Evolutionary conservation across 2,113 vertebrate species (phyloP), one percentile per base, ranked within the genome.

Genomic region (Tiliqua scincoides): DNA sequence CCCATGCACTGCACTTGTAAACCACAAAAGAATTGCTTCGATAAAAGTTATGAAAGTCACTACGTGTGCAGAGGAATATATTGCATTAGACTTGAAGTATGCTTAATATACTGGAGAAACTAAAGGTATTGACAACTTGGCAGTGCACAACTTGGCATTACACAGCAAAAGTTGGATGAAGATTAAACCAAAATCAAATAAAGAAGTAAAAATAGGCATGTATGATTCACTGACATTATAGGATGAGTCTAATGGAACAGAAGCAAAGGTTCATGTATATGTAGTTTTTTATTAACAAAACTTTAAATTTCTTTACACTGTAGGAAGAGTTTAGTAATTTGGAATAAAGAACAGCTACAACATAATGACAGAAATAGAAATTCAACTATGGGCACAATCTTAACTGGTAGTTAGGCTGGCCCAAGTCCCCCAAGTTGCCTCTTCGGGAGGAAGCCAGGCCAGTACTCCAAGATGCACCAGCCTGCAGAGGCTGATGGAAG

Each of bases 161-260:
- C 88, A 10, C 70, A 0, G 21, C 5, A 89, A 89, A 85, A 83
- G 70, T 6, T 76, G 72, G 79, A 93, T 67, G 85, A 86, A 73
- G 91, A 90, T 73, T 88, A 88, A 83, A 86, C 84, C 76, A 85
- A 94, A 93, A 91, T 88, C 79, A 94, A 93, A 91, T 43, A 91
- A 77, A 32, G 81, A 83, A 90, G 90, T 27, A 89, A 21, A 89
- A 95, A 87, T 83, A 90, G 92, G 87, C 84, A 80, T 78, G 87
- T 82, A 35, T 89, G 88, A 88, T 48, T 63, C 82, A 79, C 85
- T 6, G 35, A 85, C 86, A 82, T 88, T 94, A 92, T 83, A 85
- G 85, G 86, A 88, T 85, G 1, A 17, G 30, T 52, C 82, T 76
- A 54, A 57, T 84, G 59, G 83, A 90, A 85, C 80, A 88, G 83